Evolutionary conservation across 2,797 vertebrate species (phyloP).

Genomic region (Bradypodion pumilum): DNA sequence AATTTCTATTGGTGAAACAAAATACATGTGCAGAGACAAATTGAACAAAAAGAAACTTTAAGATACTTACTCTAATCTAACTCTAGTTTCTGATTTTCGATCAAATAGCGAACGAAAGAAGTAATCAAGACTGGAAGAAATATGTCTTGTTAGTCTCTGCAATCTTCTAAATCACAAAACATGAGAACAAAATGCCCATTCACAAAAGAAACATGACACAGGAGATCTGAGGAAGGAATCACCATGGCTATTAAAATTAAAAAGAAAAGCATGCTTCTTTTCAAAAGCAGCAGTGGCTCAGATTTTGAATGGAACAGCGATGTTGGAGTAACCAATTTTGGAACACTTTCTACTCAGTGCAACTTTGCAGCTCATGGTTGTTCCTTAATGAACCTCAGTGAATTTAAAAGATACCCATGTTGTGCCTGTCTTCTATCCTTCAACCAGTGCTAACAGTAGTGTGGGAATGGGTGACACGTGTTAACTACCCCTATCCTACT

Average conservation of each 20-base stretch:
- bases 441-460: too few species aligned
- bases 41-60: not conserved
- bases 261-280: not conserved
- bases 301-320: not conserved
- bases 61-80: constrained; percentile 92
- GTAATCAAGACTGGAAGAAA: constrained; percentile 84
- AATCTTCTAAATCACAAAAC: constrained; percentile 12
- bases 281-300: not conserved
- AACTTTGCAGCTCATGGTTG: too few species aligned
- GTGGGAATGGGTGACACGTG: too few species aligned
- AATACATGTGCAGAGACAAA: not conserved
- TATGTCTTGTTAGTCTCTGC: constrained; percentile 28
- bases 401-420: too few species aligned
- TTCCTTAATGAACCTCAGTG: too few species aligned
- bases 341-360: not conserved
- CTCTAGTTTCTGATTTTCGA: constrained; percentile 73
- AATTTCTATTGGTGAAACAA: too few species aligned
- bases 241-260: not conserved
- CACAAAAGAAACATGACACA: not conserved
- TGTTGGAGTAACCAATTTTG: not conserved
- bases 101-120: constrained; percentile 97
- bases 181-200: not conserved
- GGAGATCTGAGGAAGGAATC: too few species aligned
- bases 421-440: too few species aligned
- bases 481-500: too few species aligned